phyloP scores from a whole-genome alignment of 35 echinoderm and acorn worm genomes.

The Heliocidaris erythrogramma region DNA sequence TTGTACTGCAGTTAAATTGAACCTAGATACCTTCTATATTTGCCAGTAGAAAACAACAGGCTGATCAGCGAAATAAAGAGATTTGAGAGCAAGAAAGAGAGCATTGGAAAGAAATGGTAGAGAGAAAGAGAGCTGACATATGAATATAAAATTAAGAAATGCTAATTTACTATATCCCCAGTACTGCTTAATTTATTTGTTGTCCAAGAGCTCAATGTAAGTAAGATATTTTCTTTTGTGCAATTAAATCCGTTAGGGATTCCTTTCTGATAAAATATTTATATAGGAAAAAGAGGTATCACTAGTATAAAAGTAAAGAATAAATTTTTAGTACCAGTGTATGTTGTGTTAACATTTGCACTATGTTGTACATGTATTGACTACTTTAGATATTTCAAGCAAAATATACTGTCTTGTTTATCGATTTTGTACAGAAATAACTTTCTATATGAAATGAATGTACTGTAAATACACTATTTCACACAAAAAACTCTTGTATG shows the following conservation, averaged over 20 bases:
- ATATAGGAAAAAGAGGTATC: not conserved
- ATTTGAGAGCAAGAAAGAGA: not conserved
- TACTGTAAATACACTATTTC: slow-evolving; percentile 5
- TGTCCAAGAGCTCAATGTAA: not conserved
- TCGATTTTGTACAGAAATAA: not conserved
- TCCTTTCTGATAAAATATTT: not conserved
- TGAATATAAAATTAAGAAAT: not conserved
- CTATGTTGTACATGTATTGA: not conserved
- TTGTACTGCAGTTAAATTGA: no score
- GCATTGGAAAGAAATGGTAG: not conserved
- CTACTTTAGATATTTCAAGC: not conserved
- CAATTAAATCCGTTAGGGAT: not conserved
- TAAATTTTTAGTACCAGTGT: not conserved
- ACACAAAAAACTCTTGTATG: not conserved
- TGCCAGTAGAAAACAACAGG: not conserved
- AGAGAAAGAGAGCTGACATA: not conserved
- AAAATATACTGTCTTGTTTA: not conserved
- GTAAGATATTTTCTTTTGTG: not conserved
- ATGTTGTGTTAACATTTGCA: not conserved
- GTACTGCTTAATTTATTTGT: not conserved
- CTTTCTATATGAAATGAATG: not conserved
- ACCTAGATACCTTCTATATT: no score
- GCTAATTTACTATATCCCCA: not conserved
- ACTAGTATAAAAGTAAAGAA: not conserved
- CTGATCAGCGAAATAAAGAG: not conserved